Base-by-base conservation (phyloP, 92 coral and sea anemone species). In the Blastomussa wellsi region DNA sequence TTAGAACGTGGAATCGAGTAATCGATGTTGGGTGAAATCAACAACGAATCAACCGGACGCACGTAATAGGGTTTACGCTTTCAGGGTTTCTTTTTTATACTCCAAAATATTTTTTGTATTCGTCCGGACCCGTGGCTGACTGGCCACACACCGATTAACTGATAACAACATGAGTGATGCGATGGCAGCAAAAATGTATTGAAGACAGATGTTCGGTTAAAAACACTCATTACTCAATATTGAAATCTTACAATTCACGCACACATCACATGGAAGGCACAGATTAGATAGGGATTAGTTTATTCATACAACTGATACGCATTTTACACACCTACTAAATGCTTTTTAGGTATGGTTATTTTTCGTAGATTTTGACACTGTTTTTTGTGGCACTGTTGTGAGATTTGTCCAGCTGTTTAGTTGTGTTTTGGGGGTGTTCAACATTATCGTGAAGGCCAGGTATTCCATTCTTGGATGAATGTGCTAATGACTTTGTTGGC, bases 401-500 rank as follows among this genome's bases (percentile, higher is more conserved):
- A 33, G 72, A 82, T 53, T 37, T 82, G 28, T 39, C 78, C 70
- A 72, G 42, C 72, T 82, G 79, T 55, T 41, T 36, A 22, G 57
- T 59, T 42, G 53, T 55, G 42, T 72, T 82, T 29, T 57, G 15
- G 71, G 65, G 5, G 33, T 32, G 32, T 57, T 81, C 39, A 0
- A 51, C 77, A 31, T 68, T 47, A 48, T 72, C 53, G 17, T 37
- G 38, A 24, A 74, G 72, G 37, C 71, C 57, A 73, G 70, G 71
- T 35, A 53, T 72, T 37, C 26, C 36, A 52, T 72, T 53, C 39
- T 26, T 31, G 78, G 74, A 42, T 11, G 14, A 28, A 74, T 60
- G 48, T 83, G 81, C 80, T 74, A 83, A 83, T 83, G 48, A 33
- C 47, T 31, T 36, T 83, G 80, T 83, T 74, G 73, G 80, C 70